Percentiles rank a stretch among this genome's conserved stretches.
Evolutionary conservation across 1,140 invertebrate species (phyloP).

Genomic region (Drosophila mayri): DNA sequence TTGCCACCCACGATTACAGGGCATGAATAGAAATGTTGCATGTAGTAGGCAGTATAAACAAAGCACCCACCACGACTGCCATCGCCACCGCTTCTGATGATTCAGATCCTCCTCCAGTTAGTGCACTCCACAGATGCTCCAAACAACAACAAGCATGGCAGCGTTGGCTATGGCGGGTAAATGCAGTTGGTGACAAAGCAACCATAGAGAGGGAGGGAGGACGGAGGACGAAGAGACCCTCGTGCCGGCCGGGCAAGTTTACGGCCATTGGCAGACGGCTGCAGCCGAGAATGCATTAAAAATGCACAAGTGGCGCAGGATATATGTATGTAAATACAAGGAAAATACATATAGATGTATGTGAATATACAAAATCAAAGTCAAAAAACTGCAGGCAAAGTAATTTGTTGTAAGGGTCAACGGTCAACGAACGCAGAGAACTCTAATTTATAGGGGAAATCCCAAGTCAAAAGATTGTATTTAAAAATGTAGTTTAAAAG

Average conservation of each 20-base stretch:
- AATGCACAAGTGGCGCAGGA: slow-evolving; percentile 70
- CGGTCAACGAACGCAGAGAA: slow-evolving; percentile 68
- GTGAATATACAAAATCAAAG: slow-evolving; percentile 63
- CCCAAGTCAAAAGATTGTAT: background rate
- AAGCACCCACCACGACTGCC: slow-evolving; percentile 36
- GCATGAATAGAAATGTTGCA: slow-evolving; percentile 31
- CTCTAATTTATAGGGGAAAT: background rate
- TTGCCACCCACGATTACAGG: background rate
- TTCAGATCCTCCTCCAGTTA: slow-evolving; percentile 41
- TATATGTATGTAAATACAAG: slow-evolving; percentile 25
- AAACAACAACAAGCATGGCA: slow-evolving; percentile 22
- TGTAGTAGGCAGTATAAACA: slow-evolving; percentile 54
- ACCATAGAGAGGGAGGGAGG: background rate
- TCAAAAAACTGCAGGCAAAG: slow-evolving; percentile 61
- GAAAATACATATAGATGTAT: slow-evolving; percentile 5
- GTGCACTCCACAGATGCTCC: slow-evolving; percentile 65
- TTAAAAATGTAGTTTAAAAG: background rate
- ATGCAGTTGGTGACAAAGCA: slow-evolving; percentile 52
- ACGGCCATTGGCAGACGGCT: slow-evolving; percentile 57
- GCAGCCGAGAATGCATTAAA: slow-evolving; percentile 64
- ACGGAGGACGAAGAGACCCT: background rate
- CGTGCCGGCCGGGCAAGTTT: slow-evolving; percentile 55
- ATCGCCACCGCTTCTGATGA: slow-evolving; percentile 17
- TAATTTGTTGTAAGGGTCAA: slow-evolving; percentile 62
- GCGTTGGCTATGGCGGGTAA: slow-evolving; percentile 5